Evolutionary conservation across 1,140 invertebrate species (phyloP).

Genomic region (Drosophila sturtevanti): DNA sequence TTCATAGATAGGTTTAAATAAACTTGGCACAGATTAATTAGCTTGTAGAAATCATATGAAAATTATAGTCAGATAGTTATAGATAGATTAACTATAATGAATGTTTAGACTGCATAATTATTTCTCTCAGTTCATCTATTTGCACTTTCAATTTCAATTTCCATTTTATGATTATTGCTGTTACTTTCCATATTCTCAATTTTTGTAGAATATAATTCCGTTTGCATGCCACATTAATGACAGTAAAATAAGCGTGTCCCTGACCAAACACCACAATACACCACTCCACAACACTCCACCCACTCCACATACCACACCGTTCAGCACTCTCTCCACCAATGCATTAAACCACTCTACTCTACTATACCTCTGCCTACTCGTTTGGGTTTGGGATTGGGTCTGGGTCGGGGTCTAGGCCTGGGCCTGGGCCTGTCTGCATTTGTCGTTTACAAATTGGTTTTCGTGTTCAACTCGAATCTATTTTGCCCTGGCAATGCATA

Average conservation of each 20-base stretch:
- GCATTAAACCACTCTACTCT: neutral
- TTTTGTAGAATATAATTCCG: slow-evolving; percentile 66
- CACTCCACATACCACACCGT: neutral
- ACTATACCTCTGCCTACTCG: neutral
- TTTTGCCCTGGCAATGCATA: slow-evolving; percentile 69
- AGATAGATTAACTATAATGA: too few relatives aligned
- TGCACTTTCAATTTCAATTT: slow-evolving; percentile 64
- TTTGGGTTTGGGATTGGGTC: slow-evolving; percentile 6
- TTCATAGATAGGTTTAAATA: too few relatives aligned
- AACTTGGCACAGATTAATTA: too few relatives aligned
- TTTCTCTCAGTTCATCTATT: slow-evolving; percentile 44
- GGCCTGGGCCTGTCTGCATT: slow-evolving; percentile 49
- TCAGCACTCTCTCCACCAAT: neutral
- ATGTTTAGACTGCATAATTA: neutral
- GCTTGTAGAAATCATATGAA: too few relatives aligned
- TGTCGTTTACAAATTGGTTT: slow-evolving; percentile 80
- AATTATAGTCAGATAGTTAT: too few relatives aligned
- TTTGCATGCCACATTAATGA: slow-evolving; percentile 72
- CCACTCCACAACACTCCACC: neutral
- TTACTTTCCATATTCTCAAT: neutral
- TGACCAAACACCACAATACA: neutral
- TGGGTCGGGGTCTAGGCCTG: neutral
- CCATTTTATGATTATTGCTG: slow-evolving; percentile 54
- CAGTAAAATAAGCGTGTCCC: slow-evolving; percentile 58
- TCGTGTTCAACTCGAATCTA: slow-evolving; percentile 73